Base-by-base conservation (phyloP, 2,113 vertebrate genomes). In the Sakesphorus luctuosus region DNA sequence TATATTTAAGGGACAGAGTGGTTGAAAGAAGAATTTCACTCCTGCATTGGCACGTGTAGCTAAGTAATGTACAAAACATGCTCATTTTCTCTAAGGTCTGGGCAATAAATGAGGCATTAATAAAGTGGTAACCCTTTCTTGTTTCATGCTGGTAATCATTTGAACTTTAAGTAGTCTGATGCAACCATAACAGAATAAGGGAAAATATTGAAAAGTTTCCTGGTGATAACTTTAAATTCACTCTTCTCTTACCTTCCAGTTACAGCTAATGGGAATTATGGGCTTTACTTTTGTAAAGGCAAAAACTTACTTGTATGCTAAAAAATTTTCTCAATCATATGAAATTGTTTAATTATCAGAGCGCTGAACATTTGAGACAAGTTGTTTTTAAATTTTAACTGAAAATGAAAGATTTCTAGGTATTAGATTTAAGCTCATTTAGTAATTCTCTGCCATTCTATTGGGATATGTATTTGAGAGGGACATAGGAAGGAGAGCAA, bases 51-150 rank as follows among this genome's bases (percentile, higher is more conserved):
- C 69, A 81, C 36, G 40, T 94, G 83, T 84, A 96, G 74, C 65
- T 93, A 76, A 97, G 63, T 91, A 92, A 86, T 94, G 76, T 59
- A 35, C 66, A 92, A 97, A 98, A 95, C 24, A 40, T 97, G 87
- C 63, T 97, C 84, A 87, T 97, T 97, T 97, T 96, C 96, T 97
- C 93, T 33, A 87, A 85, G 72, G 91, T 89, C 74, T 96, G 91
- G 82, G 75, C 89, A 97, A 79, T 93, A 97, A 97, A 97, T 95
- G 94, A 96, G 89, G 93, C 74, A 87, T 95, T 83, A 95, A 87
- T 96, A 84, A 93, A 96, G 68, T 56, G 83, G 74, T 84, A 92
- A 61, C 93, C 96, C 86, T 96, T 97, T 85, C 59, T 74, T 52
- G 96, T 92, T 94, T 96, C 26, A 86, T 93, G 63, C 92, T 96